Evolutionary conservation across 2,888 invertebrate genomes (phyloP), one percentile per base, ranked within the genome.

Genomic region (Globia sparganii): DNA sequence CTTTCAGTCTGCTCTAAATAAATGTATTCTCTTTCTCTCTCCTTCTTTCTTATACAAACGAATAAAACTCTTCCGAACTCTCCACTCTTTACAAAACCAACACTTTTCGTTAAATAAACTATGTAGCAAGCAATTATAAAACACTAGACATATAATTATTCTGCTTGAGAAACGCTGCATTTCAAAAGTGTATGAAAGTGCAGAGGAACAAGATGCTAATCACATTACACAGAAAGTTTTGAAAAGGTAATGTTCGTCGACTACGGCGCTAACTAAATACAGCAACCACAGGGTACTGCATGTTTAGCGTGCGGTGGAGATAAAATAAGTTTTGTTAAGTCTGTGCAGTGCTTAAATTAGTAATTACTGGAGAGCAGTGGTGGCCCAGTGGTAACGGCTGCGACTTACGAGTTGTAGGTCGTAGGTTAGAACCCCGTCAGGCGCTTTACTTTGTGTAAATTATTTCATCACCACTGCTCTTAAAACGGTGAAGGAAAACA

Each of bases 191-290:
- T 76, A 61, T 53, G 5, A 40, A 75, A 21, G 25, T 40, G 61
- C 18, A 37, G 21, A 9, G 31, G 40, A 15, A 40, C 21, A 40
- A 15, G 8, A 15, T 37, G 15, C 25, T 46, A 78, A 78, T 46
- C 31, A 49, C 31, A 11, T 61, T 77, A 25, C n/a, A n/a, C n/a
- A 40, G 46, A 58, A 46, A n/a, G 21, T 78, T 67, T 49, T 78
- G 49, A 49, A 78, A 66, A 59, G 56, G 46, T 46, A 58, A 76
- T 28, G n/a, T 34, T 21, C 25, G 21, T 49, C 15, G 11, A 59
- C n/a, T 11, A 31, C 58, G 11, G 49, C 46, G 11, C 37, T 18
- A 40, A 40, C 40, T 62, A 77, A 75, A 62, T 49, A 61, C 49
- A n/a, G 37, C 25, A 40, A 75, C 46, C 49, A 31, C 61, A 59